Percentiles rank a stretch among this genome's conserved stretches.
Evolutionary conservation across 2,113 vertebrate species (phyloP).

Genomic region (Rhombomys opimus): DNA sequence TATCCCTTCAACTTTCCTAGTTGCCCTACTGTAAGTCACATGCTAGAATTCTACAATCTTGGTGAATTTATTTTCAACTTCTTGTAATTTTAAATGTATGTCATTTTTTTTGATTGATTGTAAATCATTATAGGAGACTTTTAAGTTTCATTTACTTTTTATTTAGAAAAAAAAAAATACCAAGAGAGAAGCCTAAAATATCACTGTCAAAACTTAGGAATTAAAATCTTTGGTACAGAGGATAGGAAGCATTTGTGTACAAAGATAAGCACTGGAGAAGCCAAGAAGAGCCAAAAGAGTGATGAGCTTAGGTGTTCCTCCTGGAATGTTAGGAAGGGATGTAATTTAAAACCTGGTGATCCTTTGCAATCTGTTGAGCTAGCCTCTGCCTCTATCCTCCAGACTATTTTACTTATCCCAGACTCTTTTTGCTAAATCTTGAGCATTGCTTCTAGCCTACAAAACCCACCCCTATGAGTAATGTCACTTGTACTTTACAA

Average conservation of each 20-base stretch:
- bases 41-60: background rate
- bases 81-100: background rate
- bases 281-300: background rate
- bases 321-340: background rate
- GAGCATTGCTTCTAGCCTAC: background rate
- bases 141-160: background rate
- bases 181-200: background rate
- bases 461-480: background rate
- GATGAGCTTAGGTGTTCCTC: background rate
- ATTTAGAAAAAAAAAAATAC: background rate
- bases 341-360: background rate
- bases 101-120: background rate
- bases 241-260: background rate
- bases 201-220: background rate
- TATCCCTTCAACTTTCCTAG: fast-evolving
- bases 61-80: background rate
- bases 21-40: background rate
- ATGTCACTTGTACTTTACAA: background rate
- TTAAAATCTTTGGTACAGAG: background rate
- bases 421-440: background rate
- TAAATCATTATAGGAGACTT: background rate
- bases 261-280: background rate
- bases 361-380: background rate
- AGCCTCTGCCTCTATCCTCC: background rate
- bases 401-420: background rate